phyloP scores from a whole-genome alignment of 2,797 vertebrate genomes.

The Prionace glauca region DNA sequence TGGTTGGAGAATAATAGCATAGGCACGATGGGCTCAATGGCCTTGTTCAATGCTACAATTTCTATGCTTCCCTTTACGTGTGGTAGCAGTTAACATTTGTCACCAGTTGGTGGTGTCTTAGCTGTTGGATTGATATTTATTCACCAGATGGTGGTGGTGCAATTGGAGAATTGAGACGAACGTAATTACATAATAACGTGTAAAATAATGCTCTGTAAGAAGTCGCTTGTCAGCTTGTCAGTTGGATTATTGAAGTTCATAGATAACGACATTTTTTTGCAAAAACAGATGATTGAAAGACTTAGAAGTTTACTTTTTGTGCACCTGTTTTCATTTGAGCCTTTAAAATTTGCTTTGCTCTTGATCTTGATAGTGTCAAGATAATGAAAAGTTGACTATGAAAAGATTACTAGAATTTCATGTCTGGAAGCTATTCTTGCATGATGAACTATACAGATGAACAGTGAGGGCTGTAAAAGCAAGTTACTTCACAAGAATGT shows the following conservation, averaged over 20 bases:
- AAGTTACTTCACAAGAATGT: conserved; percentile 5
- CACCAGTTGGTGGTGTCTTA: conserved; percentile 23
- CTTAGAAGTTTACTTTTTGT: conserved; percentile 28
- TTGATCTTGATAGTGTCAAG: conserved; percentile 39
- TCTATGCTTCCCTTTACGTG: not conserved
- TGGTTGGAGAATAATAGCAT: not conserved
- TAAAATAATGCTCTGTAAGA: conserved; percentile 30
- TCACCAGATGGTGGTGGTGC: not conserved
- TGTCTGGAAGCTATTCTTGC: conserved; percentile 36
- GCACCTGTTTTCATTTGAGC: conserved; percentile 37
- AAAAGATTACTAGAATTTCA: conserved; percentile 34
- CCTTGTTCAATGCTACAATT: not conserved
- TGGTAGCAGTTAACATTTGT: not conserved
- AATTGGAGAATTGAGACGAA: conserved; percentile 29
- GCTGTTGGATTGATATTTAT: conserved; percentile 8
- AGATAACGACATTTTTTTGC: not conserved
- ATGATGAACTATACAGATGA: conserved; percentile 28
- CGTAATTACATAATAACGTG: conserved; percentile 11
- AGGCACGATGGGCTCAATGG: not conserved
- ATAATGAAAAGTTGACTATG: conserved; percentile 37
- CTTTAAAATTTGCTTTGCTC: conserved; percentile 29
- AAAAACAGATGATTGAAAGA: conserved; percentile 33
- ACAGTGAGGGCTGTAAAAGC: conserved; percentile 4
- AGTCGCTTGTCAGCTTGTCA: conserved; percentile 29
- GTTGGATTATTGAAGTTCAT: conserved; percentile 34